phyloP scores from a whole-genome alignment of 2,888 invertebrate species.

The Teinopalpus imperialis region DNA sequence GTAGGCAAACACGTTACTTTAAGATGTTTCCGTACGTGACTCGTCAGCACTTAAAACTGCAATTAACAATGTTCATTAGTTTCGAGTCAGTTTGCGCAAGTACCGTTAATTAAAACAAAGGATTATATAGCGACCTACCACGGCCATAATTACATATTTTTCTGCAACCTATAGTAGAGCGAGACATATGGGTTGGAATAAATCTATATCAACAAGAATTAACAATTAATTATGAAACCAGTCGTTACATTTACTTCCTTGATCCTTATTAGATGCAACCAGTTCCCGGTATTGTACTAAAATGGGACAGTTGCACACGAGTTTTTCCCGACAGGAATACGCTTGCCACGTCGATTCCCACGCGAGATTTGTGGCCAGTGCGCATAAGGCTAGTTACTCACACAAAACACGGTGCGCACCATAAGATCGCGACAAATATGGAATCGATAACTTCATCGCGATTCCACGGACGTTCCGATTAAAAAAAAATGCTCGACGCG shows the following conservation, averaged over 20 bases:
- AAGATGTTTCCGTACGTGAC: too few species aligned
- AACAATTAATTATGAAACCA: too few species aligned
- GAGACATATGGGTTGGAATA: too few species aligned
- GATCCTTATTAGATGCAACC: neutral
- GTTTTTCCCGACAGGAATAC: conserved; percentile 8
- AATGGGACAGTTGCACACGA: neutral
- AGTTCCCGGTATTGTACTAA: neutral
- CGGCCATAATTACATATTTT: too few species aligned
- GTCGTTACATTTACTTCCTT: neutral
- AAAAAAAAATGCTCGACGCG: conserved; percentile 9
- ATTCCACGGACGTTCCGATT: conserved; percentile 19
- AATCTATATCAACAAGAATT: too few species aligned
- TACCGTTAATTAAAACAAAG: too few species aligned
- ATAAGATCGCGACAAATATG: conserved; percentile 21
- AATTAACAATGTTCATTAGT: too few species aligned
- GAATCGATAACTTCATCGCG: conserved; percentile 22
- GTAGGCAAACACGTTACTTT: too few species aligned
- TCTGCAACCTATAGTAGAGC: too few species aligned
- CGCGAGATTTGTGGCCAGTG: conserved; percentile 17
- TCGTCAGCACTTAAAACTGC: too few species aligned
- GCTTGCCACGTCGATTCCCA: conserved; percentile 6
- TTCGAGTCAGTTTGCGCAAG: too few species aligned
- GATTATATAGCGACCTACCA: too few species aligned
- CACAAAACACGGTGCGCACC: conserved; percentile 15
- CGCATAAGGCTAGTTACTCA: conserved; percentile 12